Base-by-base conservation (phyloP, 2,113 vertebrate species). In the Apeltes quadracus region DNA sequence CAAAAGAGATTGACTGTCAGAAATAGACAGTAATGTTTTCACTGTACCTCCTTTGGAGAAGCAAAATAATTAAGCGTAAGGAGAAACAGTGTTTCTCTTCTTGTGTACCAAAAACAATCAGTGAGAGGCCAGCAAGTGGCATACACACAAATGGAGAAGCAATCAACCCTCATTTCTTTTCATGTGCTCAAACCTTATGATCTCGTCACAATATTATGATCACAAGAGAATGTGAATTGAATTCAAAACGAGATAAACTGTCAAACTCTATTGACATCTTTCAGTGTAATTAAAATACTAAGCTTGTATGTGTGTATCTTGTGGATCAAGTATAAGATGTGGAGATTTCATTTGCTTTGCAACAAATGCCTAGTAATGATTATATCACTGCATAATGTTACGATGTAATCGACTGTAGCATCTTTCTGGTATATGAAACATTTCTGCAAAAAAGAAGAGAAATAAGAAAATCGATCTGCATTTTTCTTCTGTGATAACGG, bases 11-110 rank as follows among this genome's bases (percentile, higher is more conserved):
- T 18, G 46, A 75, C 74, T 81, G 75, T 14, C 44, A 70, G 78
- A 75, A 84, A 75, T 72, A 57, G 46, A 80, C 63, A 74, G 62
- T 23, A 75, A 53, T 66, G 64, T 23, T 78, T 72, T 36, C 51
- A 43, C 61, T 50, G 70, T 54, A 62, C 34, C 66, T 81, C 81
- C 86, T 81, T 83, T 58, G 79, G 82, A 76, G 84, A 67, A 29
- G 51, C 61, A 76, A 77, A 83, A 87, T 82, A 82, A 89, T 89
- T 75, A 83, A 72, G 41, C 59, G 72, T 23, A 55, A 59, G 70
- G 62, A 84, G 58, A 62, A 81, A 83, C 62, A 54, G 53, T 25
- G 53, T 53, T 59, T 59, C 50, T 77, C 69, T 75, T 41, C 59
- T 72, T 50, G 62, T 59, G 68, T 43, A 63, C 15, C 61, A 55